A percentile compares a stretch with the other conserved stretches of the same genome.
Evolutionary conservation across 1,140 invertebrate genomes (phyloP).

Genomic region (Pogonomyrmex californicus): DNA sequence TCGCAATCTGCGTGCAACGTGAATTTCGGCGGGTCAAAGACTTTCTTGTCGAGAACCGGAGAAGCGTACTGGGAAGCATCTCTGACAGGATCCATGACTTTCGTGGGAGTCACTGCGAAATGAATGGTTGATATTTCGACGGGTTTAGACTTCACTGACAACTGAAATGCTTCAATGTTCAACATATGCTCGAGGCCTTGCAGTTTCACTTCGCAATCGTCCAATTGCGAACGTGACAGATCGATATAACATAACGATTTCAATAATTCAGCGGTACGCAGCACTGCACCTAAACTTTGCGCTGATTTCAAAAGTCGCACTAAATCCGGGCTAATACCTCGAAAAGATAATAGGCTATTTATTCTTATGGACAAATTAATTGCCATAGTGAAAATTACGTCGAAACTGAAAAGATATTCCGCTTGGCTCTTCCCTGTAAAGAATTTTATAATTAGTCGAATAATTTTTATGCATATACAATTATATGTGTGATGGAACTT

Average conservation of each 20-base stretch:
- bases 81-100: constrained; percentile 65
- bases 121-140: not conserved
- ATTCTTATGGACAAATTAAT: constrained; percentile 73
- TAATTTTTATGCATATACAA: constrained; percentile 36
- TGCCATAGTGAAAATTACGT: constrained; percentile 72
- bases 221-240: constrained; percentile 75
- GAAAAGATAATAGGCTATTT: constrained; percentile 79
- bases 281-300: constrained; percentile 78
- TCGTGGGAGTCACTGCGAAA: constrained; percentile 19
- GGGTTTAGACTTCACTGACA: constrained; percentile 61
- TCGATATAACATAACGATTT: constrained; percentile 82
- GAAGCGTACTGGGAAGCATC: constrained; percentile 74
- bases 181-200: constrained; percentile 82
- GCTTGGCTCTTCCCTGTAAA: constrained; percentile 47
- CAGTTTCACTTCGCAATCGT: constrained; percentile 82
- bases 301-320: constrained; percentile 73
- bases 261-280: constrained; percentile 79
- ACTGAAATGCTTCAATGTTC: constrained; percentile 75
- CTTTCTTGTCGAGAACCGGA: constrained; percentile 77
- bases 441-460: not conserved
- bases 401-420: constrained; percentile 69
- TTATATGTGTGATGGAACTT: not conserved
- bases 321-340: constrained; percentile 79
- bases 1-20: constrained; percentile 76
- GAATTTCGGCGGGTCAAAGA: constrained; percentile 79